Base-by-base conservation (phyloP, 2,797 vertebrate genomes). In the Martes flavigula region DNA sequence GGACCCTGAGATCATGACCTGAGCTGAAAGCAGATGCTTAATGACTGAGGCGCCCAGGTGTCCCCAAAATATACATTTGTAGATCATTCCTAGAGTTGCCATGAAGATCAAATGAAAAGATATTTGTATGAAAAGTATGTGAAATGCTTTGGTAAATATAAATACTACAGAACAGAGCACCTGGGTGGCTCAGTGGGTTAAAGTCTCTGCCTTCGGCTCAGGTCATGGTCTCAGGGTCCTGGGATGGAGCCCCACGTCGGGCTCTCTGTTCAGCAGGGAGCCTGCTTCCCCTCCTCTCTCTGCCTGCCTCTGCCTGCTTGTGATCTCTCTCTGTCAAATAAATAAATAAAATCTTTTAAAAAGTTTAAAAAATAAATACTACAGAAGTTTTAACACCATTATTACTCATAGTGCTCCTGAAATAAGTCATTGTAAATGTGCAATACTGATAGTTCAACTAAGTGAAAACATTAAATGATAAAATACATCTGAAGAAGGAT, bases 401-500 rank as follows among this genome's bases (percentile, higher is more conserved):
- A 46, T 86, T 64, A 92, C 10, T 60, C 35, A n/a, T 43, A 43
- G 68, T 81, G 96, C 35, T 96, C 32, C 62, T 83, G 18, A 75
- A 83, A 58, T 72, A 30, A 72, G 1, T 35, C 60, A 79, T 68
- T 54, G 3, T 60, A 73, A 78, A 32, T 87, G 11, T 81, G 25
- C 40, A 93, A 81, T 66, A 58, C 48, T 81, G 35, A 81, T 88
- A 77, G 21, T 79, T 56, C 38, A 91, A 56, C 56, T 81, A 81
- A 86, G 25, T 32, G 43, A 94, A 85, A 95, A 86, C 1, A 64
- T 35, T 70, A 70, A 32, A 21, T 81, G 21, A 64, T 86, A 91
- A 95, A 91, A 68, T 70, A 92, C 13, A 86, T 23, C 48, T 60
- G 66, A 94, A 94, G 79, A 75, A 82, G 66, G 17, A 62, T 21